Evolutionary conservation across 37 sponge, comb jelly and placozoan genomes (phyloP).

Genomic region (Ianthella basta): DNA sequence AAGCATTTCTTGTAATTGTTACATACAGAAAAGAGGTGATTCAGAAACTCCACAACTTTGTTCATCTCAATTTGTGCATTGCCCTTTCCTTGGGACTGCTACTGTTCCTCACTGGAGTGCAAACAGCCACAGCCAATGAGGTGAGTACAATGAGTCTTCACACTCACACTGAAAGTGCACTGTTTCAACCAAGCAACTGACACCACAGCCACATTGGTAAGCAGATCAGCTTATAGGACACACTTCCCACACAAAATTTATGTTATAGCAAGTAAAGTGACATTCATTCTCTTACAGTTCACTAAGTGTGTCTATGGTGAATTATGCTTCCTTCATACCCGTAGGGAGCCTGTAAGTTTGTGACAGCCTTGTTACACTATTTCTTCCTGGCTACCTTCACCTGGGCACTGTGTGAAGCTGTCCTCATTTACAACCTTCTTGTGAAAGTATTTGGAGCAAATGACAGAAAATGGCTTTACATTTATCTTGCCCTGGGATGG

Average conservation of each 20-base stretch:
- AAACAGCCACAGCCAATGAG: slow-evolving; percentile 10
- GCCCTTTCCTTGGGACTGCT: slow-evolving; percentile 9
- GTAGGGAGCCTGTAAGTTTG: slow-evolving; percentile 34
- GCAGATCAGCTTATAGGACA: no score
- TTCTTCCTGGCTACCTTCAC: slow-evolving; percentile 55
- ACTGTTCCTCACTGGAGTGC: slow-evolving; percentile 5
- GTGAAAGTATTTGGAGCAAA: slow-evolving; percentile 37
- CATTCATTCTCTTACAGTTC: no score
- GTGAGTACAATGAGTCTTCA: neutral
- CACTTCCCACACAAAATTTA: no score
- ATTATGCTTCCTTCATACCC: no score
- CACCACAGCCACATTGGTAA: no score
- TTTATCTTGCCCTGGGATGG: slow-evolving; percentile 26
- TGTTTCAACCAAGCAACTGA: no score
- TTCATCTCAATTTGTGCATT: slow-evolving; percentile 23
- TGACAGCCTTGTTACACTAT: slow-evolving; percentile 56
- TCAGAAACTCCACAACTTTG: slow-evolving; percentile 26
- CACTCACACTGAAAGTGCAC: no score
- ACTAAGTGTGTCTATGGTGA: no score
- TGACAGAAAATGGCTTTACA: slow-evolving; percentile 35
- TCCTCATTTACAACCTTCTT: slow-evolving; percentile 47
- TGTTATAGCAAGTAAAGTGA: no score
- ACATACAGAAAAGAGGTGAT: slow-evolving; percentile 13
- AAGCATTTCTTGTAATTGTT: no score
- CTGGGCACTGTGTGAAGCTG: slow-evolving; percentile 61